These are phyloP conservation scores for Tursiops truncatus DNA, from an alignment of 2,113 vertebrate genomes.

Conservation along the genomic window DNA sequence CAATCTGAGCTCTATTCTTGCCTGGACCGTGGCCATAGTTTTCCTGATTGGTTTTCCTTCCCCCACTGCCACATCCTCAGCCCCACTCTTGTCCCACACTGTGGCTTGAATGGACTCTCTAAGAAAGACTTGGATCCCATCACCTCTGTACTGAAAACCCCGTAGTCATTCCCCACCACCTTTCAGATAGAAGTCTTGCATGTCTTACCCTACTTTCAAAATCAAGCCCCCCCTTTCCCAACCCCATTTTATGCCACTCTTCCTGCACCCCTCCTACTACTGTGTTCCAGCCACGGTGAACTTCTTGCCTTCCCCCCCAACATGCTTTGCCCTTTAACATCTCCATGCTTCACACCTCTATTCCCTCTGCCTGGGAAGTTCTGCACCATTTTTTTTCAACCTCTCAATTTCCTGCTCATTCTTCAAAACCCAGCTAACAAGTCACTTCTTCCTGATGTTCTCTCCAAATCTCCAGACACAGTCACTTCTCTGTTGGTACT, in stretches of 20 bases:
- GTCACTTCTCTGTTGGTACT: not conserved
- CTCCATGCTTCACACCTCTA: not conserved
- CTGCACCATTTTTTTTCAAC: not conserved
- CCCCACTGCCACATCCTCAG: not conserved
- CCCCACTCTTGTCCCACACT: accelerated
- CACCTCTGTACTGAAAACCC: not conserved
- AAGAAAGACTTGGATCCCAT: not conserved
- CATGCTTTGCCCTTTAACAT: not conserved
- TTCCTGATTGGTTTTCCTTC: not conserved
- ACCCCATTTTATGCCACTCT: accelerated
- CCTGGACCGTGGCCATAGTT: not conserved
- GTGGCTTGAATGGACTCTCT: not conserved
- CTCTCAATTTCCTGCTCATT: not conserved
- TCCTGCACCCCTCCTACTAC: accelerated
- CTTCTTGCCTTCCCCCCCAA: not conserved
- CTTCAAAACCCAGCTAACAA: not conserved
- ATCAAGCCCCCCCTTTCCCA: not conserved
- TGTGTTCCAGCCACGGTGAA: accelerated
- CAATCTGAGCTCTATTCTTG: not conserved
- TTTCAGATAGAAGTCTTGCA: not conserved
- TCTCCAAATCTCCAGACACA: not conserved
- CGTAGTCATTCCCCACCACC: not conserved
- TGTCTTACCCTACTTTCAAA: not conserved
- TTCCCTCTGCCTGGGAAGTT: not conserved
- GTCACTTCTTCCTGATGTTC: not conserved